Conservation (phyloP, 2,113 vertebrate species). For the Cyphomyrus discorhynchus region DNA sequence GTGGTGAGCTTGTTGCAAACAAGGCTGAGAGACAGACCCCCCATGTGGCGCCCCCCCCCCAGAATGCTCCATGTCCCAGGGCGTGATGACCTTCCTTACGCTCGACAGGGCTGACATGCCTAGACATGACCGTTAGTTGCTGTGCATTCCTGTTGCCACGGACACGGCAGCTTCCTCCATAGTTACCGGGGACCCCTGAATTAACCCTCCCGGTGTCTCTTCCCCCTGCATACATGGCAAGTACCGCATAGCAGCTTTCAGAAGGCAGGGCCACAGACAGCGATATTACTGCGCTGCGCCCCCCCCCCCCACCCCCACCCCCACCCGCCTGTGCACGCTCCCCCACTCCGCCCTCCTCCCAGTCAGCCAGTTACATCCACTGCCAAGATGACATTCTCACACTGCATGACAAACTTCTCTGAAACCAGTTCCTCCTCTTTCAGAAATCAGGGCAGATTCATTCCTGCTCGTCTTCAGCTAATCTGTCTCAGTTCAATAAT, state of each 20-base stretch:
- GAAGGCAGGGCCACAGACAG: background rate
- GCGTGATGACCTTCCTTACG: background rate
- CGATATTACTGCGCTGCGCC: background rate
- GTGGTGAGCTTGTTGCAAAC: background rate
- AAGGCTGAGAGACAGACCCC: background rate
- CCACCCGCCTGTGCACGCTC: background rate
- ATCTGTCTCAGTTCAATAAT: background rate
- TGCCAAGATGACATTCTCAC: background rate
- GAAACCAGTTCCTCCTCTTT: background rate
- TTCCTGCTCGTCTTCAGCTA: background rate
- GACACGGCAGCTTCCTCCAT: background rate
- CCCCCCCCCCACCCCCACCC: too few species aligned
- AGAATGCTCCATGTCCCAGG: background rate
- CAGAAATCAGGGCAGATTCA: background rate
- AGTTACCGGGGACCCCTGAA: background rate
- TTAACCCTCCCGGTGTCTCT: background rate
- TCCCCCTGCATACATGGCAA: background rate
- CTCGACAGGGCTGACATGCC: constrained; percentile 14
- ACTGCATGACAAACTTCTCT: background rate
- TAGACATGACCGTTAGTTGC: constrained; percentile 15
- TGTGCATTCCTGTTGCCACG: background rate
- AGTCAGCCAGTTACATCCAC: background rate
- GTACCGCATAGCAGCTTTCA: background rate
- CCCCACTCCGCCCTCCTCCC: background rate
- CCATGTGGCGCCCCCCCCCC: background rate